Evolutionary conservation across 2,113 vertebrate species (phyloP), one percentile per base, ranked within the genome.

Genomic region (Hippocampus zosterae): DNA sequence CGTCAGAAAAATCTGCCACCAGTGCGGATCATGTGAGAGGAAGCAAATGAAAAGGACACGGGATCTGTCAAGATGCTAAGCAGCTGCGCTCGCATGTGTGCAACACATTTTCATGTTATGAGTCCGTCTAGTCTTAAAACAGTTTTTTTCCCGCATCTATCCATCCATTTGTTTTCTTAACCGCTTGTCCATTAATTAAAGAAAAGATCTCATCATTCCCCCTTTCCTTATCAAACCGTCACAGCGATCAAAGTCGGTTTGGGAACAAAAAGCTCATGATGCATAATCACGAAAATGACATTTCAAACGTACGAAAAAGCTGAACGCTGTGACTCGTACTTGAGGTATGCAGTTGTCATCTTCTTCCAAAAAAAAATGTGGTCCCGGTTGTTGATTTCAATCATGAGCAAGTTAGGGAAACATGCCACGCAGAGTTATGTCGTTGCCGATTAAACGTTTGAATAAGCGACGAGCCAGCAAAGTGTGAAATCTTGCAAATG

Each of bases 21-120:
- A 9, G 16, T 21, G 23, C 23, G 52, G 57, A 67, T 73, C 77
- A 78, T 78, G 41, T 77, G 82, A 81, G 79, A 80, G 67, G 53
- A 80, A 75, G 69, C 44, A 74, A 84, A 86, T 84, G 82, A 85
- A 88, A 44, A 85, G 84, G 82, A 85, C 81, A 62, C 65, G 48
- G 80, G 71, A 79, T 86, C 61, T 67, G 37, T 66, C 67, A 72
- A 74, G 72, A 84, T 88, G 84, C 70, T 74, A 61, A 15, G 42
- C 85, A 89, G 88, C 85, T 91, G 90, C 29, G 72, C 72, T 76
- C 78, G 81, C 88, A 90, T 88, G 71, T 90, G 89, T 57, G 48
- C 65, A 75, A 53, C 87, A 88, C 78, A 90, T 91, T 89, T 84
- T 63, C 46, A 68, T 80, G 81, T 84, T 80, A 84, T 70, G 79